Evolutionary conservation across 2,888 invertebrate genomes (phyloP).

Genomic region (Erebia palarica): DNA sequence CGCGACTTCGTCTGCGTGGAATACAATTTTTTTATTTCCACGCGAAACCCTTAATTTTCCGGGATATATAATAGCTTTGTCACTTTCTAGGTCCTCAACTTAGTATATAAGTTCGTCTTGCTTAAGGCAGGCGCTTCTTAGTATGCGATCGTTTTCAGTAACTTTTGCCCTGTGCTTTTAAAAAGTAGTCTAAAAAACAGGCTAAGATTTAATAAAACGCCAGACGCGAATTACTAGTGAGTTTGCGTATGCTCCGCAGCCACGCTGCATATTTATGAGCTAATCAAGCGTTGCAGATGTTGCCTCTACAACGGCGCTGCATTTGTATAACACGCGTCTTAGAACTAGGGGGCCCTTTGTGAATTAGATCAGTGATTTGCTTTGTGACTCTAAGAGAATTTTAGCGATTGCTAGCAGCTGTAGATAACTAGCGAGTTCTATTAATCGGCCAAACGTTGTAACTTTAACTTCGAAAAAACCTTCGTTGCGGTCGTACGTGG

Average conservation of each 20-base stretch:
- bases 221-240: slow-evolving; percentile 34
- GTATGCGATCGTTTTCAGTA: neutral
- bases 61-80: too few relatives aligned
- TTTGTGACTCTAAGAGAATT: neutral
- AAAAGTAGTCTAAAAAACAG: slow-evolving; percentile 7
- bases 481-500: too few relatives aligned
- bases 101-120: too few relatives aligned
- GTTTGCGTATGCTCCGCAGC: slow-evolving; percentile 32
- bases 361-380: slow-evolving; percentile 18
- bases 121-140: neutral
- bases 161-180: too few relatives aligned
- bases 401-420: too few relatives aligned
- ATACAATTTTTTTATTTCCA: too few relatives aligned
- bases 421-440: too few relatives aligned
- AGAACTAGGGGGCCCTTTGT: slow-evolving; percentile 22
- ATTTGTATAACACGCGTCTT: slow-evolving; percentile 35
- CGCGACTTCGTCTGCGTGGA: too few relatives aligned
- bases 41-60: too few relatives aligned
- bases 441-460: too few relatives aligned
- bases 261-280: slow-evolving; percentile 43
- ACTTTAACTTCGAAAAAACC: too few relatives aligned
- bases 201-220: slow-evolving; percentile 36
- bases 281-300: slow-evolving; percentile 42
- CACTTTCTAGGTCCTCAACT: too few relatives aligned
- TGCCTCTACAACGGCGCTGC: slow-evolving; percentile 31